Percentiles rank a stretch among this genome's conserved stretches.
phyloP scores from a whole-genome alignment of 1,140 invertebrate genomes.

The Caenorhabditis elegans region DNA sequence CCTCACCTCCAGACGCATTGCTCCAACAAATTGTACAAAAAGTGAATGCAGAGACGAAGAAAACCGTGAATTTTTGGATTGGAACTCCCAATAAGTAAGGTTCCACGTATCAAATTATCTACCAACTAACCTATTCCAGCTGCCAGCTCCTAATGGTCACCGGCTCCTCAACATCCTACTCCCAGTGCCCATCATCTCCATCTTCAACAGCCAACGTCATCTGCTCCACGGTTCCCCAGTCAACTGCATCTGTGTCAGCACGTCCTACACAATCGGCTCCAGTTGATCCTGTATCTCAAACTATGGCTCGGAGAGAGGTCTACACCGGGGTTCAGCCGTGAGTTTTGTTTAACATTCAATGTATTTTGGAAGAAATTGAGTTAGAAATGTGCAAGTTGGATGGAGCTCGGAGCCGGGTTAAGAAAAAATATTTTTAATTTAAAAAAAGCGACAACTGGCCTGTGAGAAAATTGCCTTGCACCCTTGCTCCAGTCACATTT shows the following conservation, averaged over 20 bases:
- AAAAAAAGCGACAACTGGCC: too few species aligned
- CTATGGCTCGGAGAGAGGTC: not conserved
- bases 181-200: not conserved
- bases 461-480: not conserved
- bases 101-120: too few species aligned
- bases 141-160: not conserved
- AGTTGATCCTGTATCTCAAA: not conserved
- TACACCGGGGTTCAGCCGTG: not conserved
- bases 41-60: conserved; percentile 13
- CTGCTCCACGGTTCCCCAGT: not conserved
- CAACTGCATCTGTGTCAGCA: not conserved
- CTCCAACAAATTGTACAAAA: not conserved
- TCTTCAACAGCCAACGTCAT: not conserved
- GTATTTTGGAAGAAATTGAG: too few species aligned
- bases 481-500: too few species aligned
- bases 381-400: too few species aligned
- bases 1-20: not conserved
- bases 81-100: too few species aligned
- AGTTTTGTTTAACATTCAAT: not conserved
- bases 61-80: not conserved
- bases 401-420: too few species aligned
- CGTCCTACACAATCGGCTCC: not conserved
- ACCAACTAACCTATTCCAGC: not conserved
- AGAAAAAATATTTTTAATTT: too few species aligned
- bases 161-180: not conserved